Evolutionary conservation across 23 tunicate genomes (phyloP).

Genomic region (Halocynthia roretzi): DNA sequence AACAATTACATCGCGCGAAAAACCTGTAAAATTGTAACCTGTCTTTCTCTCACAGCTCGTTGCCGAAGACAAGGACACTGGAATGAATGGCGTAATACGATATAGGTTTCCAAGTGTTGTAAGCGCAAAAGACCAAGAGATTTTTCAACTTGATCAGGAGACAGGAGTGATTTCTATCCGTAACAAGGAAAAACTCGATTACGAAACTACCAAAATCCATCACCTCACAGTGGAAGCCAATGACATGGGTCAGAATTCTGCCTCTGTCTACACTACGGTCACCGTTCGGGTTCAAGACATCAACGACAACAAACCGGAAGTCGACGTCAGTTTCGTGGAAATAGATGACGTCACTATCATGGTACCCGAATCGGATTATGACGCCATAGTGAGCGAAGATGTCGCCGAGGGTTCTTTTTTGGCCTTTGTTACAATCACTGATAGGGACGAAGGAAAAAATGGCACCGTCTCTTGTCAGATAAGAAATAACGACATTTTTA

Average conservation of each 20-base stretch:
- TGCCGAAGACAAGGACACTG: constrained; percentile 71
- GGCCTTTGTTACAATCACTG: constrained; percentile 86
- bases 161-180: constrained; percentile 56
- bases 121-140: constrained; percentile 35
- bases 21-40: too few relatives aligned
- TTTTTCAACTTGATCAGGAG: constrained; percentile 36
- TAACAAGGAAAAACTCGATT: constrained; percentile 48
- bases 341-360: neutral
- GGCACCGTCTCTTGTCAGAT: constrained; percentile 54
- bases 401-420: constrained; percentile 40
- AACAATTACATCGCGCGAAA: too few relatives aligned
- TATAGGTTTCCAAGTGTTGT: constrained; percentile 66
- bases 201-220: constrained; percentile 65
- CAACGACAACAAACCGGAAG: constrained; percentile 77
- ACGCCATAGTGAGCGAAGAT: constrained; percentile 50
- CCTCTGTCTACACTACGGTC: constrained; percentile 74
- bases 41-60: constrained; percentile 21
- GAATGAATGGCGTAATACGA: constrained; percentile 50
- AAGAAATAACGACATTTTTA: constrained; percentile 17
- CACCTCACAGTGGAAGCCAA: constrained; percentile 80
- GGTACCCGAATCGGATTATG: constrained; percentile 3
- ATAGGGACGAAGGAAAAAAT: constrained; percentile 53
- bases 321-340: constrained; percentile 58
- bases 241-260: constrained; percentile 68
- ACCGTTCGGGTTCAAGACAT: constrained; percentile 62